phyloP scores from a whole-genome alignment of 2,113 vertebrate genomes.

The Cyanoderma ruficeps region DNA sequence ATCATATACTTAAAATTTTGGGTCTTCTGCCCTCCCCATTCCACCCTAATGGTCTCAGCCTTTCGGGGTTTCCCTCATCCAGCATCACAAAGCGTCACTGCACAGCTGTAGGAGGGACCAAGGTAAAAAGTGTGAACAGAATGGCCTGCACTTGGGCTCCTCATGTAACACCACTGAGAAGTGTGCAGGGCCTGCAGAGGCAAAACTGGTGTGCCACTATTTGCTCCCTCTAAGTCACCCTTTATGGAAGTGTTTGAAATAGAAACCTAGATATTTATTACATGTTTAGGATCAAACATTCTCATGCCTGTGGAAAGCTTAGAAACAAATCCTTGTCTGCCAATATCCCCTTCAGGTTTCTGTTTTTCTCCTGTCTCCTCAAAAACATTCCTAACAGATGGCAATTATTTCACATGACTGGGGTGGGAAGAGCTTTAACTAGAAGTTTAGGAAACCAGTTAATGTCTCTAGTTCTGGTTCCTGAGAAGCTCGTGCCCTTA shows the following conservation, averaged over 20 bases:
- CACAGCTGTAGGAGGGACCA: background rate
- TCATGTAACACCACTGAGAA: background rate
- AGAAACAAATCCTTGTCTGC: background rate
- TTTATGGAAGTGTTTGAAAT: background rate
- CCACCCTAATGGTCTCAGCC: background rate
- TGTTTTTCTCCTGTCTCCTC: background rate
- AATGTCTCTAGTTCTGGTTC: constrained; percentile 7
- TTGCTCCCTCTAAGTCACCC: background rate
- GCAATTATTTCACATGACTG: constrained; percentile 48
- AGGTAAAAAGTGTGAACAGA: background rate
- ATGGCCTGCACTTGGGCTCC: background rate
- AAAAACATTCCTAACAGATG: constrained; percentile 41
- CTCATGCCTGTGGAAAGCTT: background rate
- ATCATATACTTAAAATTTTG: background rate
- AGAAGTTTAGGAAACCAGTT: constrained; percentile 31
- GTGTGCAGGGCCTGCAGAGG: background rate
- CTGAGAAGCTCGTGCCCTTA: constrained; percentile 5
- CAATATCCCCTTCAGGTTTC: background rate
- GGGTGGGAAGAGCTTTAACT: constrained; percentile 43
- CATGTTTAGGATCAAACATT: background rate
- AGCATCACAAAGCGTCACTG: background rate
- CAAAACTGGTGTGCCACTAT: background rate
- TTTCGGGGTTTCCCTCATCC: background rate
- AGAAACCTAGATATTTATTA: background rate
- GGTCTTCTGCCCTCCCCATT: background rate